Percentiles rank a stretch among this genome's conserved stretches.
Conservation (phyloP, 2,797 vertebrate species). For the Channa striata region DNA sequence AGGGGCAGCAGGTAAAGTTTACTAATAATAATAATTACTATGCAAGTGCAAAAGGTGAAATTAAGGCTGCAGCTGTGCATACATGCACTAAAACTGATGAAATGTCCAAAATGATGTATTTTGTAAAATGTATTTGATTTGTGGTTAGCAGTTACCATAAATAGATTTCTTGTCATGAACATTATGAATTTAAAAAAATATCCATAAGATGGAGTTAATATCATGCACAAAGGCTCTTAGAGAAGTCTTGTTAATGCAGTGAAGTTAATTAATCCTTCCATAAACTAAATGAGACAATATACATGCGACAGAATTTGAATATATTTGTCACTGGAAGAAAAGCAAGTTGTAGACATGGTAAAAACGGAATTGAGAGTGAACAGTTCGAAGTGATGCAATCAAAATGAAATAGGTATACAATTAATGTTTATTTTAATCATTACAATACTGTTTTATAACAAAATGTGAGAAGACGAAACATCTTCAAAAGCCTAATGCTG, state of each 20-base stretch:
- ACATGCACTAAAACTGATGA: background rate
- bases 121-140: background rate
- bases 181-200: too few species aligned
- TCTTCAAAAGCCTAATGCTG: background rate
- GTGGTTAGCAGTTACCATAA: too few species aligned
- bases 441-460: background rate
- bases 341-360: too few species aligned
- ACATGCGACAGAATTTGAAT: too few species aligned
- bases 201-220: too few species aligned
- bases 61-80: background rate
- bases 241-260: too few species aligned
- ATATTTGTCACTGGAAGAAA: too few species aligned
- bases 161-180: too few species aligned
- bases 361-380: background rate
- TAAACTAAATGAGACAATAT: too few species aligned
- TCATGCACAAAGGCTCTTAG: too few species aligned
- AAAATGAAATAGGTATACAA: background rate
- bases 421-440: background rate
- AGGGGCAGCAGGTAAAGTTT: conserved; percentile 13
- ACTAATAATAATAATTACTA: conserved; percentile 5
- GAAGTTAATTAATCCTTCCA: too few species aligned
- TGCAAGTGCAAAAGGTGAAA: background rate
- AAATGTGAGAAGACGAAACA: background rate
- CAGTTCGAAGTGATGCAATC: background rate
- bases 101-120: background rate